A percentile compares a stretch with the other conserved stretches of the same genome.
phyloP scores from a whole-genome alignment of 2,888 invertebrate genomes.

The Tetanocera ferruginea region DNA sequence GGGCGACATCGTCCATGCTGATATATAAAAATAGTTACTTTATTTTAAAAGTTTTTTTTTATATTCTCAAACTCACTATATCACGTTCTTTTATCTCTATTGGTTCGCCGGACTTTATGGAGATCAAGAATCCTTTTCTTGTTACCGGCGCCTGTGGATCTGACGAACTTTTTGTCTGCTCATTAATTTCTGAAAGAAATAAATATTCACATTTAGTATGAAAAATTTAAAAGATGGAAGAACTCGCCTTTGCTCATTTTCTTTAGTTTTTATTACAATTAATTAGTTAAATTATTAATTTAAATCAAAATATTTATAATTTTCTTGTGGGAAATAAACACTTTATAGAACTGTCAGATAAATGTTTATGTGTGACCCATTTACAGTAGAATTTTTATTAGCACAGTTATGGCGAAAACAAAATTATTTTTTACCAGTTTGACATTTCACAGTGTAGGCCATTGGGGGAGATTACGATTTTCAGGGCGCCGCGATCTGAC shows the following conservation, averaged over 20 bases:
- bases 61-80: conserved; percentile 76
- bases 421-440: not conserved
- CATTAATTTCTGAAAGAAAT: conserved; percentile 47
- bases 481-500: too few species aligned
- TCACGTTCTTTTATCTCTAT: conserved; percentile 90
- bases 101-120: conserved; percentile 84
- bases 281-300: not conserved
- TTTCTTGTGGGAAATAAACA: not conserved
- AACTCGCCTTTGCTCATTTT: conserved; percentile 36
- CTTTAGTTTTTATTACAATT: not conserved
- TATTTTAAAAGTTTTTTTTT: not conserved
- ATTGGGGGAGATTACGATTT: too few species aligned
- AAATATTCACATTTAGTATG: not conserved
- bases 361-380: not conserved
- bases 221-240: not conserved
- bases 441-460: not conserved
- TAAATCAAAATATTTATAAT: too few species aligned
- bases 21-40: conserved; percentile 4
- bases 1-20: conserved; percentile 91
- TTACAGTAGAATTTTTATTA: not conserved
- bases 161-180: conserved; percentile 56
- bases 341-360: not conserved
- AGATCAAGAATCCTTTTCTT: conserved; percentile 84
- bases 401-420: not conserved
- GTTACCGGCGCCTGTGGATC: conserved; percentile 86